A percentile compares a stretch with the other conserved stretches of the same genome.
phyloP scores from a whole-genome alignment of 2,888 invertebrate species.

The Lymantria dispar region DNA sequence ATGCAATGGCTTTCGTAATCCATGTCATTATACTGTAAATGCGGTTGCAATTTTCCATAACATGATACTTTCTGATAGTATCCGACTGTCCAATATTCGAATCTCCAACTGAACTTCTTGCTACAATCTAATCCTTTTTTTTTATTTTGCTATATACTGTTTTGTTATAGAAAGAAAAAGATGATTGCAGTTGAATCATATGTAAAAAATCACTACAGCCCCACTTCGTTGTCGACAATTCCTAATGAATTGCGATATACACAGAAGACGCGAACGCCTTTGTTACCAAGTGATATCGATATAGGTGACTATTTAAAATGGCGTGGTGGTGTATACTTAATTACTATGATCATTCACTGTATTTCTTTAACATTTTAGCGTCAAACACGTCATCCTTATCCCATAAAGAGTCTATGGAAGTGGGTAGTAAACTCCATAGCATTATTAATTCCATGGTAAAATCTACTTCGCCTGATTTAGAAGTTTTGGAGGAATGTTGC shows the following conservation, averaged over 20 bases:
- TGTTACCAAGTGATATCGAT: conserved; percentile 53
- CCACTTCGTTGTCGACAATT: conserved; percentile 14
- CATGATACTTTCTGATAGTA: no score
- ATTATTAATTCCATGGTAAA: conserved; percentile 49
- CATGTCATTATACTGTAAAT: no score
- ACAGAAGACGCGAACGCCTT: conserved; percentile 48
- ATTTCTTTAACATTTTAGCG: conserved; percentile 28
- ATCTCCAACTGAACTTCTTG: no score
- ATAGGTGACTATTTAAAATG: conserved; percentile 33
- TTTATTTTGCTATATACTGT: neutral
- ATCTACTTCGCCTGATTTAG: conserved; percentile 27
- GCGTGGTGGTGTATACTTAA: no score
- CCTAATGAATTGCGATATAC: conserved; percentile 20
- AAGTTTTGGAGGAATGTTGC: conserved; percentile 37
- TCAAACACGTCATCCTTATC: conserved; percentile 43
- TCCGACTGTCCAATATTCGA: no score
- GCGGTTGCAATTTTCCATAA: no score
- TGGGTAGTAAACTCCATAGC: conserved; percentile 50
- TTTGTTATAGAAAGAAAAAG: conserved; percentile 45
- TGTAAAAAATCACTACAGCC: conserved; percentile 51
- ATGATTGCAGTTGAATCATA: conserved; percentile 61
- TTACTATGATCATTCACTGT: neutral
- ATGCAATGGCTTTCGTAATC: no score
- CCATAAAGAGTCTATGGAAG: conserved; percentile 42
- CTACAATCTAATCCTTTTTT: neutral